Evolutionary conservation across 2,113 vertebrate species (phyloP), one percentile per base, ranked within the genome.

Genomic region (Ramphastos sulfuratus): DNA sequence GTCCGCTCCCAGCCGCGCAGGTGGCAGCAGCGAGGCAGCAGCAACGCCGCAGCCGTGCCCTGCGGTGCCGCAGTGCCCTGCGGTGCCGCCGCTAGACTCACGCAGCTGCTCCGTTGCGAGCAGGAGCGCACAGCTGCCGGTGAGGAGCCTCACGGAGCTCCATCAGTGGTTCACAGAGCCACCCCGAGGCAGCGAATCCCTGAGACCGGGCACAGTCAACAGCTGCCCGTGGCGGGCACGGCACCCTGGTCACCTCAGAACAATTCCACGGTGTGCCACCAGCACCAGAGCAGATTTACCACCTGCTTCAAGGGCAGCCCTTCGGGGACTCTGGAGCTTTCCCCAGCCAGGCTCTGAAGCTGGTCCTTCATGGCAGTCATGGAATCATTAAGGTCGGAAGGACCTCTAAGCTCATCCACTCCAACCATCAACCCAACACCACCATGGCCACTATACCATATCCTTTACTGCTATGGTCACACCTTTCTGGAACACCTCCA

Each of bases 141-240:
- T 70, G 92, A 93, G 88, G 93, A 84, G 77, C 54, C 91, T 92
- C 85, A 93, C 92, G 81, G 78, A 60, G 48, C 93, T 85, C 77
- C 42, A 72, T 42, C 65, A 87, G 61, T 72, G 12, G 44, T 50
- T 91, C 69, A 1, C 4, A 72, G 93, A 93, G 72, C 33, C 19
- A 46, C 4, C 3, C 39, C 5, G 28, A 85, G 70, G 44, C 85
- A 95, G 67, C 0, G 3, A 94, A 93, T 85, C 79, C 73, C 65
- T 33, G 35, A 85, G 64, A 75, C 21, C 15, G 28, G 20, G 52
- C 56, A 56, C 35, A 67, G 71, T 30, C 30, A 73, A 55, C 28
- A 28, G 1, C 2, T 3, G 28, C 16, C 37, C 44, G 23, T 23
- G 55, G 64, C 2, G 0, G 25, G 31, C 73, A 69, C 6, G 4